Conservation (phyloP, 1,140 invertebrate species). For the Daktulosphaira vitifoliae region DNA sequence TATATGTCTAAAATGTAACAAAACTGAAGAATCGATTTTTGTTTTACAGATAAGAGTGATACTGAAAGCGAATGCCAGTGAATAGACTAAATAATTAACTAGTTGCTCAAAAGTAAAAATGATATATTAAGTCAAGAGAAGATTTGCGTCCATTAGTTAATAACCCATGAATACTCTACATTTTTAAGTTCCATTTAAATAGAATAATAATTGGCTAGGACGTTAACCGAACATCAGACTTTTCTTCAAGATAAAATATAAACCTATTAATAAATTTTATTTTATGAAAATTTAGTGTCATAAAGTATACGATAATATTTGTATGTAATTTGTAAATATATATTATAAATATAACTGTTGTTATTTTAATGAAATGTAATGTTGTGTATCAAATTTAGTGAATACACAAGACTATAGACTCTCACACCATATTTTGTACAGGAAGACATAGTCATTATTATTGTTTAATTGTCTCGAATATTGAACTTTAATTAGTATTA, state of each 20-base stretch:
- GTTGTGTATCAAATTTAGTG: conserved; percentile 9
- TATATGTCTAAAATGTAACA: not conserved
- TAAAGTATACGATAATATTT: conserved; percentile 12
- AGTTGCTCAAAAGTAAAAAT: conserved; percentile 28
- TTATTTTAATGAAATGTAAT: conserved; percentile 30
- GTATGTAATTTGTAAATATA: conserved; percentile 28
- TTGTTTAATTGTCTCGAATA: conserved; percentile 12
- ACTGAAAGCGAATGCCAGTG: conserved; percentile 83
- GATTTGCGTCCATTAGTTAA: too few relatives aligned
- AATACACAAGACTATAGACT: conserved; percentile 24
- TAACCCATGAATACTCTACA: too few relatives aligned
- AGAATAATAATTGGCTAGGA: too few relatives aligned
- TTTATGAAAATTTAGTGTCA: conserved; percentile 27
- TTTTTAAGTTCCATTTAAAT: too few relatives aligned
- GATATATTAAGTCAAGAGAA: not conserved
- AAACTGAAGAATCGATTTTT: conserved; percentile 38
- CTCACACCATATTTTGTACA: conserved; percentile 29
- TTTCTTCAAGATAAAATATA: conserved; percentile 9
- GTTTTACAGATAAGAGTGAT: conserved; percentile 76
- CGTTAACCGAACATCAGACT: not conserved
- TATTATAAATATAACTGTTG: conserved; percentile 18
- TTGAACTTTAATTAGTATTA: not conserved
- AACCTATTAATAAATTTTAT: conserved; percentile 18
- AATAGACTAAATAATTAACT: conserved; percentile 38
- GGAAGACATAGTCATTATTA: conserved; percentile 16